A percentile compares a stretch with the other conserved stretches of the same genome.
These are phyloP conservation scores for Cotesia vestalis DNA, from an alignment of 1,140 invertebrate genomes.

Conservation along the genomic window DNA sequence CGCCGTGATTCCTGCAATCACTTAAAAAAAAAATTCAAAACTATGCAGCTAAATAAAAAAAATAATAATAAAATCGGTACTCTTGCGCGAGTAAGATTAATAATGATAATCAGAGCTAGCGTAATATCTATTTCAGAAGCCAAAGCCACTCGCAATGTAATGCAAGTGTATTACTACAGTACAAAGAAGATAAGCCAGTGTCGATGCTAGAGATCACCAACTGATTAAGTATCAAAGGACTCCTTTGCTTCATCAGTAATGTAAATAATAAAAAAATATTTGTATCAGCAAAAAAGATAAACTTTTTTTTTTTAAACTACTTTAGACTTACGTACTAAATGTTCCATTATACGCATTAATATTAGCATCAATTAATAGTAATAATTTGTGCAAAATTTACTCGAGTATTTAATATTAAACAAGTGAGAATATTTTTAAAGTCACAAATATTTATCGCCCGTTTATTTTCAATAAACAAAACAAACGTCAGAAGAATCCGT, in stretches of 20 bases:
- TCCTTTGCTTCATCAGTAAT: neutral
- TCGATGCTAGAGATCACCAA: conserved; percentile 6
- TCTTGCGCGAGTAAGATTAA: conserved; percentile 3
- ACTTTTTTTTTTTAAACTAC: too few relatives aligned
- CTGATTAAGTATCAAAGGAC: conserved; percentile 5
- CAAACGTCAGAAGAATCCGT: conserved; percentile 10
- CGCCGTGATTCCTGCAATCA: too few relatives aligned
- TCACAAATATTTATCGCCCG: neutral
- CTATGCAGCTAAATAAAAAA: neutral
- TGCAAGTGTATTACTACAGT: neutral
- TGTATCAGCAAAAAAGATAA: too few relatives aligned
- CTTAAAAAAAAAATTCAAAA: too few relatives aligned
- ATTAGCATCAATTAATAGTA: too few relatives aligned
- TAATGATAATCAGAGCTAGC: conserved; percentile 14
- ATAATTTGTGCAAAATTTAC: too few relatives aligned
- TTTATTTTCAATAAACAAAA: neutral
- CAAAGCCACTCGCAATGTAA: conserved; percentile 21
- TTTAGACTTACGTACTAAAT: too few relatives aligned
- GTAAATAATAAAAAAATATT: neutral
- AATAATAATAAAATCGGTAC: neutral
- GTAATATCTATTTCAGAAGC: conserved; percentile 30
- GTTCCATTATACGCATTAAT: too few relatives aligned
- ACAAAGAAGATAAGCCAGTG: conserved; percentile 40
- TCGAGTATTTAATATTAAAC: too few relatives aligned
- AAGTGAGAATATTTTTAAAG: too few relatives aligned